Evolutionary conservation across 2,797 vertebrate species (phyloP), one percentile per base, ranked within the genome.

Genomic region (Astyanax mexicanus): DNA sequence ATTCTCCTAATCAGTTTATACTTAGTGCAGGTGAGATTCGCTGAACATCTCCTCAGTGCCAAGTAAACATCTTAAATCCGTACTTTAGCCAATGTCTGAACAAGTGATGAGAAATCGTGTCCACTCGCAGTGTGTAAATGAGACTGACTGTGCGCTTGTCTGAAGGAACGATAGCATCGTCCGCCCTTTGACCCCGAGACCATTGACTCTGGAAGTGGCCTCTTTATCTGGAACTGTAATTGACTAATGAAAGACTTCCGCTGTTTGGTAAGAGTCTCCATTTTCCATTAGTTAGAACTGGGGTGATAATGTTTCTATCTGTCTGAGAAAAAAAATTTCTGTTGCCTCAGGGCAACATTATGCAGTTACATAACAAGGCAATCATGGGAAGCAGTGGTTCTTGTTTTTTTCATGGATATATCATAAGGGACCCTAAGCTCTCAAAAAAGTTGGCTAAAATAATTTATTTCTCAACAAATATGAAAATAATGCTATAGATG

Each of bases 181-280:
- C 89, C 91, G 89, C 23, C 79, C 79, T 62, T 64, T 74, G 72
- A 92, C 90, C 90, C 86, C 83, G 58, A 52, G 86, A 89, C 84
- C 74, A 78, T 64, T 81, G 89, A 92, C 90, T 92, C 91, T 93
- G 89, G 90, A 92, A 79, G 72, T 83, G 70, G 60, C 1, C 80
- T 86, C 86, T 91, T 94, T 93, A 94, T 93, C 89, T 91, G 79
- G 74, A 55, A 87, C 85, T 80, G 91, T 92, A 93, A 94, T 93
- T 92, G 91, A 85, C 89, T 91, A 94, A 94, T 94, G 91, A 93
- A 94, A 92, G 90, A 94, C 92, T 94, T 94, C 92, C 91, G 88
- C 86, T 90, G 81, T 76, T 80, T 81, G 84, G 84, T 84, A 70
- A 83, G 84, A 88, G 86, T 88, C 89, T 88, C 83, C 60, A 11